Conservation (phyloP, 2,888 invertebrate genomes). For the Ecdyonurus torrentis region DNA sequence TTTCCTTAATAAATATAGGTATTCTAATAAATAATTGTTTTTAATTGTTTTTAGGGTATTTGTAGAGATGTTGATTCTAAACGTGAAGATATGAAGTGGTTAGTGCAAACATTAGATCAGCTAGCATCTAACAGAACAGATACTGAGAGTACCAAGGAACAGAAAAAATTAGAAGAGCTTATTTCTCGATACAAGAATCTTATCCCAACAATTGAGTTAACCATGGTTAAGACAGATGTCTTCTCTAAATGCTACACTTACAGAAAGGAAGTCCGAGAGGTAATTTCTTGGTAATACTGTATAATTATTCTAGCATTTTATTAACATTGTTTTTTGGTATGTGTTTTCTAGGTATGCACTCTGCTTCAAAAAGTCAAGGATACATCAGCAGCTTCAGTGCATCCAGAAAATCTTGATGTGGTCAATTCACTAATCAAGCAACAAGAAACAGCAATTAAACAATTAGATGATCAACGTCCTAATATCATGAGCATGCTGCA, state of each 20-base stretch:
- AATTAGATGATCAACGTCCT: constrained; percentile 67
- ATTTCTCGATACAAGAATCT: constrained; percentile 79
- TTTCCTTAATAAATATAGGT: too few species aligned
- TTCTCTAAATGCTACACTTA: constrained; percentile 87
- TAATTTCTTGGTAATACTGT: constrained; percentile 24
- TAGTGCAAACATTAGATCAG: constrained; percentile 78
- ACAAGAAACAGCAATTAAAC: constrained; percentile 66
- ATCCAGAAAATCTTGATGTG: constrained; percentile 53
- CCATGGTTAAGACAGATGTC: constrained; percentile 83
- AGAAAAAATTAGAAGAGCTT: constrained; percentile 61
- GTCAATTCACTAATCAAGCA: constrained; percentile 59
- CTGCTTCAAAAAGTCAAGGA: constrained; percentile 60
- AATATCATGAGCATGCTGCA: constrained; percentile 83
- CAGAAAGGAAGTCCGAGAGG: constrained; percentile 72
- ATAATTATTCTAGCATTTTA: background rate
- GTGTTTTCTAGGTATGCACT: constrained; percentile 23
- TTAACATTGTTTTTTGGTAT: background rate
- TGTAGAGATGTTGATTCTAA: constrained; percentile 80
- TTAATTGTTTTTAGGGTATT: constrained; percentile 45
- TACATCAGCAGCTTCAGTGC: constrained; percentile 33
- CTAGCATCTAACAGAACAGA: constrained; percentile 69
- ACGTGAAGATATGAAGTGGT: constrained; percentile 89
- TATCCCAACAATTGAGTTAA: constrained; percentile 81
- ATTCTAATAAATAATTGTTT: constrained; percentile 7
- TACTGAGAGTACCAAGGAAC: constrained; percentile 60